Percentiles rank a stretch among this genome's conserved stretches.
Evolutionary conservation across 2,888 invertebrate genomes (phyloP).

Genomic region (Iphiclides podalirius): DNA sequence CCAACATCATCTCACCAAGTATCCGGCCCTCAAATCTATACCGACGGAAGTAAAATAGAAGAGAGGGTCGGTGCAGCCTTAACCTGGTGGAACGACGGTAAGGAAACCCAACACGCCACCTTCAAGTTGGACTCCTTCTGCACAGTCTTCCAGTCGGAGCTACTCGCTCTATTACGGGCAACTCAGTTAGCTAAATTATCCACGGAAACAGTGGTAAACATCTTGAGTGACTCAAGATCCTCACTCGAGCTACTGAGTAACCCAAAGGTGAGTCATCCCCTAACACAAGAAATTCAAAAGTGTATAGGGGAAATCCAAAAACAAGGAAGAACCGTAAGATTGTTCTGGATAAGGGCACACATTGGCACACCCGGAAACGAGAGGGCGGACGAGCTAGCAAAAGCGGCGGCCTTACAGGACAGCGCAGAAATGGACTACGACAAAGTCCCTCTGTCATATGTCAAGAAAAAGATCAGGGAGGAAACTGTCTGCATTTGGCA

Average conservation of each 20-base stretch:
- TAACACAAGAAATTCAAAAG: neutral
- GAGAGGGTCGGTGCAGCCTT: constrained; percentile 26
- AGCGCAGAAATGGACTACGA: neutral
- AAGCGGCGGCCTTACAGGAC: too few species aligned
- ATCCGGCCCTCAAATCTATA: constrained; percentile 20
- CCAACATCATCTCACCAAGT: neutral
- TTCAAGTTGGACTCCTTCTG: constrained; percentile 20
- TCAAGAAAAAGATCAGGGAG: constrained; percentile 18
- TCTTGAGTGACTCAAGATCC: constrained; percentile 25
- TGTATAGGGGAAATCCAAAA: neutral
- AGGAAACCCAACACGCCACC: constrained; percentile 10
- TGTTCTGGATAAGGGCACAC: constrained; percentile 21
- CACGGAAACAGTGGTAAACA: neutral
- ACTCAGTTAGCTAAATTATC: neutral
- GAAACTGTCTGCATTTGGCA: constrained; percentile 15
- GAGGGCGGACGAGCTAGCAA: neutral
- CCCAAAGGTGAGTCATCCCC: constrained; percentile 8
- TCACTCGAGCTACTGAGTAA: constrained; percentile 18
- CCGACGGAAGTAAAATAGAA: constrained; percentile 28
- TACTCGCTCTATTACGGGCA: constrained; percentile 16
- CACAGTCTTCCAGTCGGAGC: constrained; percentile 29
- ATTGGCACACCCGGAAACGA: constrained; percentile 3
- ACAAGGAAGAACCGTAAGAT: constrained; percentile 6
- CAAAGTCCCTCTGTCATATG: constrained; percentile 5
- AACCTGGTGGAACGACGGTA: constrained; percentile 19